phyloP scores from a whole-genome alignment of 2,797 vertebrate species.

The Vespertilio murinus region DNA sequence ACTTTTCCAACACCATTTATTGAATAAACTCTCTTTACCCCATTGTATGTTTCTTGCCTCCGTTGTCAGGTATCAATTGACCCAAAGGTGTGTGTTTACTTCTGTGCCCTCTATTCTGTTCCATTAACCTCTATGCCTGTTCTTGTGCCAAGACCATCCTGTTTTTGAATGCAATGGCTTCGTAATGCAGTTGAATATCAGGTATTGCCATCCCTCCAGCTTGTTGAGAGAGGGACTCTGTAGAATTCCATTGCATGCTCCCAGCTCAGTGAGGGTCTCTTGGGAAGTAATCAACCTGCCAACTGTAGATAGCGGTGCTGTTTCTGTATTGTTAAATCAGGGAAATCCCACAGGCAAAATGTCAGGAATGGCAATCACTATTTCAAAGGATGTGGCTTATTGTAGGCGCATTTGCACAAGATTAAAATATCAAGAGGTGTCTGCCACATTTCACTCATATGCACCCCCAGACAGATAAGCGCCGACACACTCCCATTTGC shows the following conservation, averaged over 20 bases:
- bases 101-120: background rate
- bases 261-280: background rate
- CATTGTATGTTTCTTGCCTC: background rate
- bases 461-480: background rate
- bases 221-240: background rate
- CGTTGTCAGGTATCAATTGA: background rate
- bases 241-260: too few relatives aligned
- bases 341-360: background rate
- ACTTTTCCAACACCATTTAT: background rate
- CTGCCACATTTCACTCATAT: background rate
- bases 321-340: background rate
- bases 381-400: background rate
- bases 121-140: background rate
- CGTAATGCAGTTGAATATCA: background rate
- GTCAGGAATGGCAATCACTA: background rate
- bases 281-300: background rate
- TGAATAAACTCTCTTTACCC: background rate
- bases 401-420: background rate
- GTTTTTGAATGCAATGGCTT: background rate
- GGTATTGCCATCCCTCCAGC: background rate
- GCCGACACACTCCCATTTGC: background rate
- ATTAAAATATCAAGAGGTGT: background rate
- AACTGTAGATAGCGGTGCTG: rapidly evolving
- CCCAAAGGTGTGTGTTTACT: background rate
- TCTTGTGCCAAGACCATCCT: background rate